phyloP scores from a whole-genome alignment of 2,888 invertebrate species.

The Eueremaeus valkanovi region DNA sequence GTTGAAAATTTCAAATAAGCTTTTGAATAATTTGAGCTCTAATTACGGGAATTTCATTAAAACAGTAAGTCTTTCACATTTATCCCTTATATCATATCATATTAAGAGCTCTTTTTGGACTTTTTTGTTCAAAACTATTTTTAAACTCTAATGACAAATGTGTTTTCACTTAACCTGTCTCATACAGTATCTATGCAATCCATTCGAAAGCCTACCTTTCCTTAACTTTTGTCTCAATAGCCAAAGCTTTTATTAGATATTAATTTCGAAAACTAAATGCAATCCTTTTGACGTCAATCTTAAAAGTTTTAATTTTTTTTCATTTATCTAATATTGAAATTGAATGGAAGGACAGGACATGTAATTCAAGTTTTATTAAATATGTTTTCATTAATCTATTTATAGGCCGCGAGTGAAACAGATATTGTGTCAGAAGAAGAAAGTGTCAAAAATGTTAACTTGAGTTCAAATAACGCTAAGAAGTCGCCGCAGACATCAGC shows the following conservation, averaged over 20 bases:
- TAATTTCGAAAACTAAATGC: background rate
- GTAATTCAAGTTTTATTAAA: background rate
- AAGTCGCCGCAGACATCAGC: conserved; percentile 41
- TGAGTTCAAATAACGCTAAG: conserved; percentile 35
- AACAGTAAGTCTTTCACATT: conserved; percentile 18
- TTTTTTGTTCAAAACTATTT: no score
- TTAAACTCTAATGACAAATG: no score
- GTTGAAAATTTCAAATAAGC: conserved; percentile 28
- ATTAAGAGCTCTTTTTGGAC: no score
- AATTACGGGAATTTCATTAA: conserved; percentile 5
- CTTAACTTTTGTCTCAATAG: no score
- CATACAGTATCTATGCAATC: no score
- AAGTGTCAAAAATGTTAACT: conserved; percentile 40
- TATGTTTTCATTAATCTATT: background rate
- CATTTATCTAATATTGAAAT: no score
- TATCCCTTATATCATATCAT: background rate
- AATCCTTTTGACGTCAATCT: conserved; percentile 1
- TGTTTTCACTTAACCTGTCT: no score
- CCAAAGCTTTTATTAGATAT: no score
- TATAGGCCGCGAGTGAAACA: conserved; percentile 44
- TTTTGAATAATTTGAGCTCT: conserved; percentile 1
- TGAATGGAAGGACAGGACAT: background rate
- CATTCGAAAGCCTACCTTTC: no score
- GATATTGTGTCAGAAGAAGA: conserved; percentile 43
- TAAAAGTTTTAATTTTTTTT: background rate